Evolutionary conservation across 2,888 invertebrate genomes (phyloP), one percentile per base, ranked within the genome.

Genomic region (Drosophila anomalipes): DNA sequence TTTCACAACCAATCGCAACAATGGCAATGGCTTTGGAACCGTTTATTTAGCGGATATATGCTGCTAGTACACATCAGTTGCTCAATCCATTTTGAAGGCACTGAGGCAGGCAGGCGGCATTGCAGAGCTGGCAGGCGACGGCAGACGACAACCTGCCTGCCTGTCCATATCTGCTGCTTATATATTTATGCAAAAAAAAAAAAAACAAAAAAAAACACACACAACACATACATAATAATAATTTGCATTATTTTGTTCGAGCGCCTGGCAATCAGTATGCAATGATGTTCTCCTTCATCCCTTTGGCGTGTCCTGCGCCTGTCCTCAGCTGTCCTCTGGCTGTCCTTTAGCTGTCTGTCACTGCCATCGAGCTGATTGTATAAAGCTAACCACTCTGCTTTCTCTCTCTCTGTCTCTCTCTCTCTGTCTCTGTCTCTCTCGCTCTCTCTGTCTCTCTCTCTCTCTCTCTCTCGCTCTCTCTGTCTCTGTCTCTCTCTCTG

Each of bases 361-460:
- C 22, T 52, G 28, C 28, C 68, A 56, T 54, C 41, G 58, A 76
- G 74, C 76, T 90, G 90, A 89, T 89, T 89, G 86, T 73, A 86
- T 85, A 88, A 88, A 88, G 86, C 73, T 79, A 87, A 79, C 73
- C 64, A 70, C 76, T 61, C 54, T 67, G 64, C 54, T 44, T 10
- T 44, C 39, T n/a, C 37, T 56, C 37, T 5, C 16, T n/a, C n/a
- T n/a, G n/a, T 14, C 12, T 1, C n/a, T 12, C 14, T 16, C 2
- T 7, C 9, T 12, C 37, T 22, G 4, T 16, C 67, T 69, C 19
- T 10, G 53, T 33, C n/a, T n/a, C 14, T 39, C 6, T n/a, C 30
- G 7, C 19, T 9, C 7, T 14, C 9, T 35, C 3, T 56, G 16
- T 12, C 19, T 9, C 7, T 14, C 9, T 35, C 3, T 56, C 22